Conservation (phyloP, 2,113 vertebrate species). For the Pheucticus melanocephalus region DNA sequence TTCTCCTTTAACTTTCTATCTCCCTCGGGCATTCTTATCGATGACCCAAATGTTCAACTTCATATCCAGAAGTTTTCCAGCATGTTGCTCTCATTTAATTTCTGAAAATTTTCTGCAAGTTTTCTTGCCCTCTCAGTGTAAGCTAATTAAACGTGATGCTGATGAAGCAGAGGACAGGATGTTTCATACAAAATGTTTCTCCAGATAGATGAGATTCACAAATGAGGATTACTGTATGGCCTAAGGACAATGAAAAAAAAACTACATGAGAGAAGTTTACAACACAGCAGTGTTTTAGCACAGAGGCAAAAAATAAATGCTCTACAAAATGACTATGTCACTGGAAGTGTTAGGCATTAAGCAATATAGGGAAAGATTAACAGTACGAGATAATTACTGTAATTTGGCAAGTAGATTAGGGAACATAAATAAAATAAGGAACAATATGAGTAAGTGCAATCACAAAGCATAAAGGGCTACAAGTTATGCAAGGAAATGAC, state of each 20-base stretch:
- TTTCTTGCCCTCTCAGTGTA: neutral
- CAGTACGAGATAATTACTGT: constrained; percentile 26
- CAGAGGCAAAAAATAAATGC: neutral
- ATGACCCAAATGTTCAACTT: constrained; percentile 44
- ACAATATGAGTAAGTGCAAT: neutral
- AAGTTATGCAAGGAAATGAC: neutral
- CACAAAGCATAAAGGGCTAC: neutral
- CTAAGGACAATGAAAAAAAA: neutral
- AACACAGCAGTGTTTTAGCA: neutral
- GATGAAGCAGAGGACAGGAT: neutral
- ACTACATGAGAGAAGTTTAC: neutral
- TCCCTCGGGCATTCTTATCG: neutral
- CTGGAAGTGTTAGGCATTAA: neutral
- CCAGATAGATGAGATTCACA: neutral
- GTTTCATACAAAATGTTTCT: neutral
- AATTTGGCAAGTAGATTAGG: constrained; percentile 1
- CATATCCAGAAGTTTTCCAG: constrained; percentile 23
- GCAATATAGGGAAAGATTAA: constrained; percentile 31
- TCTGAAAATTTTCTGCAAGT: neutral
- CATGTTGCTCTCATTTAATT: neutral
- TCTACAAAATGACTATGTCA: neutral
- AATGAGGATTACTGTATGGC: neutral
- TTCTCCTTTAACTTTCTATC: constrained; percentile 17
- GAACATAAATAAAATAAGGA: constrained; percentile 37
- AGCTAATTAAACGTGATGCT: neutral